phyloP scores from a whole-genome alignment of 2,113 vertebrate species.

The Crocuta crocuta region DNA sequence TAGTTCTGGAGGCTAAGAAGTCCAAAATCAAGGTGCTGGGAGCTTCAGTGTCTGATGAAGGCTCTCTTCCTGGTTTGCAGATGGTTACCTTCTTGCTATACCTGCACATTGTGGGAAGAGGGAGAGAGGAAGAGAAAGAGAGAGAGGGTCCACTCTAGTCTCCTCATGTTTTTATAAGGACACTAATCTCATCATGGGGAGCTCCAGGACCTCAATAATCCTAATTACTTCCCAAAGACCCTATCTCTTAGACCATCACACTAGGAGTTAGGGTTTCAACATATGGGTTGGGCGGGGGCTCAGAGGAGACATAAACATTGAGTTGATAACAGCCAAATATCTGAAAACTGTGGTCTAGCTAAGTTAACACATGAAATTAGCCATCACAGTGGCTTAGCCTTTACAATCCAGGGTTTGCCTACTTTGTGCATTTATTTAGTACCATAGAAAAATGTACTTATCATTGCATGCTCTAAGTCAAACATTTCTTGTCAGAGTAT shows the following conservation, averaged over 20 bases:
- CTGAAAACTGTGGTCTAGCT: not conserved
- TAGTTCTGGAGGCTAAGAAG: not conserved
- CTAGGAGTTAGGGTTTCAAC: not conserved
- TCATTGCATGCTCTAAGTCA: not conserved
- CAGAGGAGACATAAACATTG: not conserved
- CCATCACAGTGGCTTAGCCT: not conserved
- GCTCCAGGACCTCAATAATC: not conserved
- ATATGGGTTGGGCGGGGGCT: not conserved
- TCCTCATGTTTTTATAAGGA: not conserved
- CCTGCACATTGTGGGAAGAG: not conserved
- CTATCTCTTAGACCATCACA: not conserved
- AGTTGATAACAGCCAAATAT: not conserved
- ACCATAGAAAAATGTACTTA: not conserved
- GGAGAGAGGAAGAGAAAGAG: not conserved
- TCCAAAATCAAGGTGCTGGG: not conserved
- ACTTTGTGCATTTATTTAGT: not conserved
- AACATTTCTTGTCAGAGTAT: not conserved
- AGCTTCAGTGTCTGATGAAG: not conserved
- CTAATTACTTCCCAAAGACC: not conserved
- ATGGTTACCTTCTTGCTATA: not conserved
- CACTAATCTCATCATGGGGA: not conserved
- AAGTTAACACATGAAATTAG: not conserved
- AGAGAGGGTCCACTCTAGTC: not conserved
- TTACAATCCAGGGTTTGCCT: not conserved
- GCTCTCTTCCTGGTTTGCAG: not conserved